phyloP scores from a whole-genome alignment of 2,113 vertebrate genomes.

The Aptenodytes patagonicus region DNA sequence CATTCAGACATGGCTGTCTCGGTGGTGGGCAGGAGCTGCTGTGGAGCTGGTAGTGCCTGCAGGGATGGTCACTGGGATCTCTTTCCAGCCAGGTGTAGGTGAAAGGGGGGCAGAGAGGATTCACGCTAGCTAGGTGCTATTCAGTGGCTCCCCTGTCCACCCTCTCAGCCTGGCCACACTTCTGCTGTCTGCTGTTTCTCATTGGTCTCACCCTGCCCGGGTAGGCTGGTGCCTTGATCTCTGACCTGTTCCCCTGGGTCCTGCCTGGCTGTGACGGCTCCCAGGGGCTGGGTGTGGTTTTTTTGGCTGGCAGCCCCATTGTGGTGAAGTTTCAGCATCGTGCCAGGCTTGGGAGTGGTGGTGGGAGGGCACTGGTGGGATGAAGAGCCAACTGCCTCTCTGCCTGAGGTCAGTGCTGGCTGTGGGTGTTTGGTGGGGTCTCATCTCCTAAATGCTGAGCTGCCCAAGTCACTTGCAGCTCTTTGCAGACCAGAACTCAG shows the following conservation, averaged over 20 bases:
- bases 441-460: not conserved
- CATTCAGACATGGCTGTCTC: not conserved
- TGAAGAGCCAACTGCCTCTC: not conserved
- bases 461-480: not conserved
- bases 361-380: not conserved
- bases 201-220: not conserved
- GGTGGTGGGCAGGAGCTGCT: not conserved
- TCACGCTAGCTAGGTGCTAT: accelerated
- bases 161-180: not conserved
- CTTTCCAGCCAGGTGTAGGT: not conserved
- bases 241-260: not conserved
- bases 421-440: not conserved
- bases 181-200: not conserved
- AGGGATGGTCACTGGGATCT: not conserved
- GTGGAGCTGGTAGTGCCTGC: not conserved
- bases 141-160: not conserved
- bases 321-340: not conserved
- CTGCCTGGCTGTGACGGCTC: not conserved
- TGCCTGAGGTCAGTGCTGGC: not conserved
- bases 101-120: not conserved
- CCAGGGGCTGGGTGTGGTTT: not conserved
- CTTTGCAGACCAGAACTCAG: not conserved
- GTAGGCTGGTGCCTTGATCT: not conserved
- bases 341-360: not conserved
- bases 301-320: not conserved